These are phyloP conservation scores for Paragorgia papillata DNA, from an alignment of 92 coral and sea anemone species.

Conservation along the genomic window DNA sequence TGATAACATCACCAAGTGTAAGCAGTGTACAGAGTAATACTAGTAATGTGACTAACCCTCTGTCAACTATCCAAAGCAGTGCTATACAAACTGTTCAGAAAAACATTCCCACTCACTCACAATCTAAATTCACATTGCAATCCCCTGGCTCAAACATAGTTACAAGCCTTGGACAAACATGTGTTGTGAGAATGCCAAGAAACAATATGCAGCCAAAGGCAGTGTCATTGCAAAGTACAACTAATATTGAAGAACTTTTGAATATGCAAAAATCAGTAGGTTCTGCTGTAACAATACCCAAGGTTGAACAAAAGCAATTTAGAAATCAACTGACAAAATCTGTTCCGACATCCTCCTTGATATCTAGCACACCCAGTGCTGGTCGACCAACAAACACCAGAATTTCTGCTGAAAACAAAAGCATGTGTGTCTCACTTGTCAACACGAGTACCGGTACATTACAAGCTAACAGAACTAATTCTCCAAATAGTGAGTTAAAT, in stretches of 20 bases:
- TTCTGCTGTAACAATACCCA: neutral
- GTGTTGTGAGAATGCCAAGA: neutral
- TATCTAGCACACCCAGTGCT: neutral
- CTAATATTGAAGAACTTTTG: conserved; percentile 8
- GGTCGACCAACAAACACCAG: neutral
- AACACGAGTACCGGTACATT: neutral
- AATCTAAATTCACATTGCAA: neutral
- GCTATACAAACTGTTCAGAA: conserved; percentile 2
- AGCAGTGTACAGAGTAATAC: neutral
- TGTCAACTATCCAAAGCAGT: neutral
- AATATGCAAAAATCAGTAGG: conserved; percentile 1
- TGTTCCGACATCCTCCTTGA: neutral
- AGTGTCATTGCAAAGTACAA: conserved; percentile 5
- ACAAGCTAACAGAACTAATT: neutral
- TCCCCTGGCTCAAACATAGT: conserved; percentile 16
- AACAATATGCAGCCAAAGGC: conserved; percentile 3
- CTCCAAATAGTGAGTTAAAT: neutral
- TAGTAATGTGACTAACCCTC: neutral
- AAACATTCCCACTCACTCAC: neutral
- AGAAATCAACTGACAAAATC: neutral
- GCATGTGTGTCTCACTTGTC: neutral
- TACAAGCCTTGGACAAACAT: conserved; percentile 9
- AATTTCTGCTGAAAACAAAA: neutral
- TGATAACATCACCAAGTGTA: conserved; percentile 9
- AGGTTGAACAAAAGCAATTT: neutral